phyloP scores from a whole-genome alignment of 2,888 invertebrate species.

The Lymantria dispar region DNA sequence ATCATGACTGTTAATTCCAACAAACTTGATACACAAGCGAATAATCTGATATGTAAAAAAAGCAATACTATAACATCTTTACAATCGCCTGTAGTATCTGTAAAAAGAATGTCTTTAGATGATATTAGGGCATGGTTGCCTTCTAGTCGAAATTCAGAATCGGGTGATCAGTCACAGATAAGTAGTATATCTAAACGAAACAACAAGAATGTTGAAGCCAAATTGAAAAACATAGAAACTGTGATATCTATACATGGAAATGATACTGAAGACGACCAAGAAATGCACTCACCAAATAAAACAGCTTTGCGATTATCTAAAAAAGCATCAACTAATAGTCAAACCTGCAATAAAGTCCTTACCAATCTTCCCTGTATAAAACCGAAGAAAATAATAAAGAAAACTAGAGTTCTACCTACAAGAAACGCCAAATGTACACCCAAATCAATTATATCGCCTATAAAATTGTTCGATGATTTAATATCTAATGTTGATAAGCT shows the following conservation, averaged over 20 bases:
- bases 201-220: neutral
- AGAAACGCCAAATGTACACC: conserved; percentile 3
- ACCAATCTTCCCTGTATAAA: neutral
- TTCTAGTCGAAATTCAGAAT: conserved; percentile 30
- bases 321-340: conserved; percentile 3
- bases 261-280: conserved; percentile 6
- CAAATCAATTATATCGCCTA: conserved; percentile 52
- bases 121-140: conserved; percentile 43
- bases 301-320: conserved; percentile 5
- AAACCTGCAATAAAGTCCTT: neutral
- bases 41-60: neutral
- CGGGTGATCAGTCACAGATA: conserved; percentile 8
- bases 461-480: conserved; percentile 41
- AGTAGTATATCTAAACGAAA: conserved; percentile 6
- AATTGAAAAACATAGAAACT: neutral
- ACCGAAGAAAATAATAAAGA: neutral
- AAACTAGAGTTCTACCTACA: neutral
- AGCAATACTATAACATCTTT: conserved; percentile 5
- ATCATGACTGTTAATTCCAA: neutral
- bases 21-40: neutral
- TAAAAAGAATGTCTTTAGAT: conserved; percentile 36
- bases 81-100: conserved; percentile 34
- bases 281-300: conserved; percentile 6
- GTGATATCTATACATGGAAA: neutral
- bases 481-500: conserved; percentile 15